Conservation (phyloP, 2,113 vertebrate genomes). For the Uria lomvia region DNA sequence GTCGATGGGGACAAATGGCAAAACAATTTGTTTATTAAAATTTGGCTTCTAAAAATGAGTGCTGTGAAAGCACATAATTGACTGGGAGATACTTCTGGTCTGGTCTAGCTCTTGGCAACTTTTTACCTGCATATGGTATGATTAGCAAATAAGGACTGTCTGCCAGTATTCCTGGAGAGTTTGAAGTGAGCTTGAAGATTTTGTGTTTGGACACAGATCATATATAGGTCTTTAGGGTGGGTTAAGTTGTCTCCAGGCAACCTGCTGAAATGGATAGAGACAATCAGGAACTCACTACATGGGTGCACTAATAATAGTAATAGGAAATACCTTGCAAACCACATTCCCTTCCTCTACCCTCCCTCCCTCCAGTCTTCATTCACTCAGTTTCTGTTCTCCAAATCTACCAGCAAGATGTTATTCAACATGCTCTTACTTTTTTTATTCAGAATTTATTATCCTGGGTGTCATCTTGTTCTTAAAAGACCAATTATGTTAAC, state of each 20-base stretch:
- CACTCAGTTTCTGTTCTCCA: neutral
- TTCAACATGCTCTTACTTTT: neutral
- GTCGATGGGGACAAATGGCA: neutral
- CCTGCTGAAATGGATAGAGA: neutral
- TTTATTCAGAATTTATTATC: neutral
- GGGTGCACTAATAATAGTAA: neutral
- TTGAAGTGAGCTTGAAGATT: neutral
- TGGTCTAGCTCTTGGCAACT: slow-evolving; percentile 26
- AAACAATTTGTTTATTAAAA: slow-evolving; percentile 22
- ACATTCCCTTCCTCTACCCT: neutral
- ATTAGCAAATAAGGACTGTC: neutral
- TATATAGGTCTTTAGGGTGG: neutral
- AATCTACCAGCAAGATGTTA: neutral
- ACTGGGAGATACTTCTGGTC: neutral
- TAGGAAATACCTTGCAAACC: neutral
- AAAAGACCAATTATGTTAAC: neutral
- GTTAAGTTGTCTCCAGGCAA: neutral
- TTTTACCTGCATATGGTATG: slow-evolving; percentile 46
- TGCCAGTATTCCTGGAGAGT: slow-evolving; percentile 34
- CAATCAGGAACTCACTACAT: neutral
- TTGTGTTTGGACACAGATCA: neutral
- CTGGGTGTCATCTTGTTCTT: neutral
- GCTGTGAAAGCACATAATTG: neutral
- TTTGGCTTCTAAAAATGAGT: neutral
- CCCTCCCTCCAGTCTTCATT: neutral